phyloP scores from a whole-genome alignment of 2,113 vertebrate species.

The Thalassarche chlororhynchos region DNA sequence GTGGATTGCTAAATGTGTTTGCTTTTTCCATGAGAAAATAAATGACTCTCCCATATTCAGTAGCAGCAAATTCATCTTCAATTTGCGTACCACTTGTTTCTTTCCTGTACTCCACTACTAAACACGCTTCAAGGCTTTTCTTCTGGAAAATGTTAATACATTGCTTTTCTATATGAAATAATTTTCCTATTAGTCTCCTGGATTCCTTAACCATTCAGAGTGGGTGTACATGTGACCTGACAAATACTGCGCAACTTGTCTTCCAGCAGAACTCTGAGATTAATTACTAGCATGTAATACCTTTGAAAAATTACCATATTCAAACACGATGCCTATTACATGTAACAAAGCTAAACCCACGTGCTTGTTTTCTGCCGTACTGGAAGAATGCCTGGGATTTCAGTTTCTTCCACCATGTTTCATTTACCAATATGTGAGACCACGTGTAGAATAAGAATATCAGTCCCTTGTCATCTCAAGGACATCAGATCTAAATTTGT shows the following conservation, averaged over 20 bases:
- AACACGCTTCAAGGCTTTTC: neutral
- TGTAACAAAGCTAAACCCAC: neutral
- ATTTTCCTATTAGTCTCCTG: neutral
- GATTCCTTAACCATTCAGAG: neutral
- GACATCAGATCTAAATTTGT: neutral
- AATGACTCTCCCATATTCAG: neutral
- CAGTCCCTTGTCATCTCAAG: neutral
- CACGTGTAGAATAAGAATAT: rapidly evolving
- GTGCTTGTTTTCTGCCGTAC: neutral
- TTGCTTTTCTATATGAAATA: neutral
- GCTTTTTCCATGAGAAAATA: neutral
- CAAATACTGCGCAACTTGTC: neutral
- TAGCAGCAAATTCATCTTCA: neutral
- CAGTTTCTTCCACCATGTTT: neutral
- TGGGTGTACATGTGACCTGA: neutral
- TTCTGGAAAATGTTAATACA: neutral
- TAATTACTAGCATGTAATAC: neutral
- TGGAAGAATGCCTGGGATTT: neutral
- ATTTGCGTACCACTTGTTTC: neutral
- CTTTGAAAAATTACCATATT: neutral
- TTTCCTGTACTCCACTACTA: neutral
- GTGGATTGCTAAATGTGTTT: neutral
- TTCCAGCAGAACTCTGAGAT: neutral
- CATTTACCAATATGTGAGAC: neutral
- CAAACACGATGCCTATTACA: neutral